Percentiles rank a stretch among this genome's conserved stretches.
Conservation (phyloP, 2,113 vertebrate species). For the Haemorhous mexicanus region DNA sequence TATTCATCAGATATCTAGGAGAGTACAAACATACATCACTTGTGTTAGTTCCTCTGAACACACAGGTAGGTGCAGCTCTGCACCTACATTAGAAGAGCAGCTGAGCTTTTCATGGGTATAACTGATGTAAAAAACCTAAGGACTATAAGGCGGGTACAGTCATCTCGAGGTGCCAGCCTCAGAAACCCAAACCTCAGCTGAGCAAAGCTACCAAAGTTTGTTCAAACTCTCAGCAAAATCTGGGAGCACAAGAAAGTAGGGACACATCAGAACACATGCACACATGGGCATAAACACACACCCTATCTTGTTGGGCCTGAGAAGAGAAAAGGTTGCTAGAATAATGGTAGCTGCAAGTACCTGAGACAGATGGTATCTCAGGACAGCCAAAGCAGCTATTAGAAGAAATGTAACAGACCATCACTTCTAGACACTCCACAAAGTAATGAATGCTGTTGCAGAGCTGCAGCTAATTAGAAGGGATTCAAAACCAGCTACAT, state of each 20-base stretch:
- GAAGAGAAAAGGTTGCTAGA: neutral
- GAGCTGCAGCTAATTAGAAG: neutral
- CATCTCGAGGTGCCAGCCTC: neutral
- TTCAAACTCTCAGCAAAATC: rapidly evolving
- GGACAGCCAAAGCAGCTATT: neutral
- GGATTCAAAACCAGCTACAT: neutral
- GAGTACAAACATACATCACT: neutral
- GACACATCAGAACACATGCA: neutral
- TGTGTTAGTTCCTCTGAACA: neutral
- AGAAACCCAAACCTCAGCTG: neutral
- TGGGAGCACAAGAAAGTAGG: neutral
- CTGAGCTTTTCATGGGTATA: neutral
- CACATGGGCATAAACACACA: rapidly evolving
- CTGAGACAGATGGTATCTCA: neutral
- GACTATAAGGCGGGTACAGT: neutral
- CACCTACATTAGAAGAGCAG: neutral
- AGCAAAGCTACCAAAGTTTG: neutral
- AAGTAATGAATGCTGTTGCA: neutral
- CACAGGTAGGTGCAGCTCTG: neutral
- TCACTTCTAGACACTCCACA: neutral
- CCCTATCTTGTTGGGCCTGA: rapidly evolving
- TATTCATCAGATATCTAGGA: neutral
- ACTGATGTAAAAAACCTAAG: neutral
- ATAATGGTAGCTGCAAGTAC: neutral
- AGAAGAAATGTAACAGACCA: neutral